phyloP scores from a whole-genome alignment of 2,888 invertebrate genomes.

The Apotomis betuletana region DNA sequence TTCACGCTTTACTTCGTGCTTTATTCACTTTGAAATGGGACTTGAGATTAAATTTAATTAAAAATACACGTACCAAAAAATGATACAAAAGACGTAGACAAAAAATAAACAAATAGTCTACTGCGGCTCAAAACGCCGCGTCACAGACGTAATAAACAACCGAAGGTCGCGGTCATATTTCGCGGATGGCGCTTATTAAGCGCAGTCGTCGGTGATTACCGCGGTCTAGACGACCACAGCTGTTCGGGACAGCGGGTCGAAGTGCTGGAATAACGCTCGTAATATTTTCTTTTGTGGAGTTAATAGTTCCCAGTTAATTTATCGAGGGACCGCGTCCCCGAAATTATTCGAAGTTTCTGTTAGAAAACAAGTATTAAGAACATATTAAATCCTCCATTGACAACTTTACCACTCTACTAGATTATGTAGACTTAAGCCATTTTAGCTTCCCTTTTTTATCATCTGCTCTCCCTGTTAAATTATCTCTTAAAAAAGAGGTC shows the following conservation, averaged over 20 bases:
- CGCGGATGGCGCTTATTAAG: constrained; percentile 15
- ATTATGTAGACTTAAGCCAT: no score
- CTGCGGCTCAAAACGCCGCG: not conserved
- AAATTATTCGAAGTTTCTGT: no score
- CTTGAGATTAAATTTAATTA: no score
- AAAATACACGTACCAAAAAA: not conserved
- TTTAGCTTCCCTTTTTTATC: no score
- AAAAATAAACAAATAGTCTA: not conserved
- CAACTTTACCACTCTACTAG: no score
- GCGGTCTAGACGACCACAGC: constrained; percentile 22
- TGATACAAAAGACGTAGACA: not conserved
- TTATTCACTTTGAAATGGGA: no score
- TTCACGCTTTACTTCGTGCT: no score
- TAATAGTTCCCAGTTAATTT: not conserved
- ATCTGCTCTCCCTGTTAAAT: no score
- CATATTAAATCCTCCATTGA: no score
- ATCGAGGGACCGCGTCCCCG: not conserved
- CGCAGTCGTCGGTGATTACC: constrained; percentile 8
- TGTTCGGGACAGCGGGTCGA: not conserved
- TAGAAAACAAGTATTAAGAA: no score
- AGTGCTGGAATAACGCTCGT: not conserved
- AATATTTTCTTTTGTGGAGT: not conserved
- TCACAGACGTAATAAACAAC: constrained; percentile 9
- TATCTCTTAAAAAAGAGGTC: no score
- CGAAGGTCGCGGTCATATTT: constrained; percentile 3